A percentile compares a stretch with the other conserved stretches of the same genome.
Conservation (phyloP, 2,888 invertebrate species). For the Drosophila mimica region DNA sequence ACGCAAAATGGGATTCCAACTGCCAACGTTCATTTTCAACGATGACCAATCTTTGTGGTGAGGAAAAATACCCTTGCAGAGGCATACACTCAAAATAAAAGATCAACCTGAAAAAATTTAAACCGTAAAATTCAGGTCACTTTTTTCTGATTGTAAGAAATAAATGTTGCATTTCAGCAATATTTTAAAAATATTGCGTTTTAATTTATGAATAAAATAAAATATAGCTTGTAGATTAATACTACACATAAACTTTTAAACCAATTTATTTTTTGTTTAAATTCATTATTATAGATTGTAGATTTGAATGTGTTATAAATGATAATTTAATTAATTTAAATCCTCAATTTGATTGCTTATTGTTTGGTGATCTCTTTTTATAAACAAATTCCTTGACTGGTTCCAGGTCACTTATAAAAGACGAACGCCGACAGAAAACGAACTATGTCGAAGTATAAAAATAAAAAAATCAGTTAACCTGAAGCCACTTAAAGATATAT, state of each 20-base stretch:
- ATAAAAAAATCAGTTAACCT: neutral
- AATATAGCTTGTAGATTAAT: too few species aligned
- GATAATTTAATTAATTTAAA: neutral
- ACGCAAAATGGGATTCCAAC: constrained; percentile 69
- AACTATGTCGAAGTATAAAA: too few species aligned
- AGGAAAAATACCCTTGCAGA: constrained; percentile 11
- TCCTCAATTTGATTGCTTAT: neutral
- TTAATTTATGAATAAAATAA: too few species aligned
- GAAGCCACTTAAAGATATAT: neutral
- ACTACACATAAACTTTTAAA: too few species aligned
- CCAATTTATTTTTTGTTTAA: too few species aligned
- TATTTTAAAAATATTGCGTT: too few species aligned
- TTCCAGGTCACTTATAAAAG: too few species aligned
- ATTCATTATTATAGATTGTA: too few species aligned
- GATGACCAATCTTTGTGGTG: neutral
- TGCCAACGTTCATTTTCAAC: constrained; percentile 68
- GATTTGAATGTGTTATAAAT: too few species aligned
- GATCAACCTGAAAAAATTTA: neutral
- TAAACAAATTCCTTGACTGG: too few species aligned
- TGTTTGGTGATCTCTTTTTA: neutral
- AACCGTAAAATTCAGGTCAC: too few species aligned
- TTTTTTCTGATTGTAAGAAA: neutral
- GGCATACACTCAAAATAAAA: neutral
- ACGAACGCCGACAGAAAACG: too few species aligned
- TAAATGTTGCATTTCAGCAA: neutral